A percentile compares a stretch with the other conserved stretches of the same genome.
Conservation (phyloP, 2,797 vertebrate species). For the Typhlichthys subterraneus region DNA sequence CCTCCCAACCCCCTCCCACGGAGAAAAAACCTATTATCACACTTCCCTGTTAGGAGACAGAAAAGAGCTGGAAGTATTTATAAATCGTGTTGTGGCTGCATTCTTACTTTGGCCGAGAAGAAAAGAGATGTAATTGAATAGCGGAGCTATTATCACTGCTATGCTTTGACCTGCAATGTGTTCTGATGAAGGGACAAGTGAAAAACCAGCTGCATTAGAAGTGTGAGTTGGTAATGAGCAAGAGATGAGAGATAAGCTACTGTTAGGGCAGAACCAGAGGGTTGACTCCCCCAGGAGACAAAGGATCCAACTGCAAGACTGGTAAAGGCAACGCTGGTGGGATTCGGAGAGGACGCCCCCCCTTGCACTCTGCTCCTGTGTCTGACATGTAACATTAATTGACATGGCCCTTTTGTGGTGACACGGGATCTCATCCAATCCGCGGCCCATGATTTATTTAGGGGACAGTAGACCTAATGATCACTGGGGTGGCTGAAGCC, state of each 20-base stretch:
- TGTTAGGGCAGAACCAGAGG: slow-evolving; percentile 17
- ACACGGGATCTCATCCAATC: slow-evolving; percentile 23
- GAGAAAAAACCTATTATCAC: slow-evolving; percentile 40
- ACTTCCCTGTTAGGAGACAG: slow-evolving; percentile 29
- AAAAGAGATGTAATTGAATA: slow-evolving; percentile 31
- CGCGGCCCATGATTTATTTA: slow-evolving; percentile 69
- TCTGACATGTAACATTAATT: slow-evolving; percentile 67
- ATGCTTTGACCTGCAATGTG: slow-evolving; percentile 39
- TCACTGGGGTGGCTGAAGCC: slow-evolving; percentile 22
- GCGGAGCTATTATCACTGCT: slow-evolving; percentile 31
- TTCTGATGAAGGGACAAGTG: slow-evolving; percentile 40
- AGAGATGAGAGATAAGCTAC: not conserved
- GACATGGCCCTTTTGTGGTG: slow-evolving; percentile 34
- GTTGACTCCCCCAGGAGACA: slow-evolving; percentile 32
- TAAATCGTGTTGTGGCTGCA: slow-evolving; percentile 41
- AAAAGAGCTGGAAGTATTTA: slow-evolving; percentile 48
- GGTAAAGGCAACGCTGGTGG: slow-evolving; percentile 60
- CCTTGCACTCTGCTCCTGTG: slow-evolving; percentile 38
- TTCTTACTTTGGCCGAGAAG: slow-evolving; percentile 40
- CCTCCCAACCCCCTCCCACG: slow-evolving; percentile 46
- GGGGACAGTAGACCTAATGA: slow-evolving; percentile 34
- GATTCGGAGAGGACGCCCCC: slow-evolving; percentile 36
- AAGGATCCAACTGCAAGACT: slow-evolving; percentile 58
- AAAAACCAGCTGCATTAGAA: slow-evolving; percentile 29
- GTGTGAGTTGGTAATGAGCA: not conserved